Evolutionary conservation across 2,113 vertebrate genomes (phyloP), one percentile per base, ranked within the genome.

Genomic region (Chelonoidis abingdonii): DNA sequence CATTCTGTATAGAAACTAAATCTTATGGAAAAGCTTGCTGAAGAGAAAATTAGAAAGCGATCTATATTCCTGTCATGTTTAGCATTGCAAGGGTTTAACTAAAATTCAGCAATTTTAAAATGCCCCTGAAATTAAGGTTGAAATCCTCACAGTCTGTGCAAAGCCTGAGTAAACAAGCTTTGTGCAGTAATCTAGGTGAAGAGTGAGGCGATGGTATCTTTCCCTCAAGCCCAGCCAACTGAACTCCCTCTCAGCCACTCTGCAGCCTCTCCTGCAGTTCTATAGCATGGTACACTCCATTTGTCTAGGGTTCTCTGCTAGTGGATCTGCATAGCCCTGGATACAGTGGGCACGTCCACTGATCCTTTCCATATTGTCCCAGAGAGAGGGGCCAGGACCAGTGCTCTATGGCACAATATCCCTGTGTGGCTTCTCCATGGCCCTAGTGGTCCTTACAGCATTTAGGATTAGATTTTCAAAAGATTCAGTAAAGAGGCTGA

Each of bases 61-160:
- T 1, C 38, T 4, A 25, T 78, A 81, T 2, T 87, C 1, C 0
- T 35, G 25, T 7, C n/a, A 13, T 76, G 38, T 27, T 76, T 76
- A 44, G 22, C 22, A 44, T 27, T 76, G 72, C 41, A 76, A 44
- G 10, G 22, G 21, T 44, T 76, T 44, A 76, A 69, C 62, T 17
- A 92, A 92, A 83, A 1, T 8, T n/a, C 3, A 41, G 2, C 21
- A 57, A 91, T 6, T 13, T 84, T 25, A 88, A 90, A 92, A 85
- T 6, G 0, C 0, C 1, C 3, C 49, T 78, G 53, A 72, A 87
- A 38, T 2, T 56, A 1, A 2, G 22, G 72, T 5, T n/a, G 3
- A 13, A 47, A 1, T 57, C 12, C 16, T 89, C 6, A 50, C 2
- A 31, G 2, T 52, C 29, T 52, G 5, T 62, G 8, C 5, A 54